Base-by-base conservation (phyloP, 2,113 vertebrate genomes). In the Coptodon rendalli region DNA sequence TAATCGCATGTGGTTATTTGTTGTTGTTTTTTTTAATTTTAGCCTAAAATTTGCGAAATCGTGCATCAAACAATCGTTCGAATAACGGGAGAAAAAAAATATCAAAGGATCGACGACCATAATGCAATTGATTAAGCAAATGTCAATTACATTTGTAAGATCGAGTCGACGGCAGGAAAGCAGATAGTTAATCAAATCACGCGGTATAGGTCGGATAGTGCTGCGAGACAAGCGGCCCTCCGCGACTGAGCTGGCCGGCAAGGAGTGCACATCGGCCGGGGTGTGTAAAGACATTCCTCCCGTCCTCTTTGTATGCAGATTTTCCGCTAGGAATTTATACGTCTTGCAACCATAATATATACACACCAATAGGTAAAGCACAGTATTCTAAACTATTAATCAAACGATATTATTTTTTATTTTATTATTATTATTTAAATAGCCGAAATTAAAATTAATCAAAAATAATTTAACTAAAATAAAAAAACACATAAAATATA, bases 221-320 rank as follows among this genome's bases (percentile, higher is more conserved):
- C 85, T 59, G 87, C 48, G 86, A 45, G 48, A 57, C 22, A 73
- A 56, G 91, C 93, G 93, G 88, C 48, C 38, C 81, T 89, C 76
- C 83, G 90, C 59, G 84, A 16, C 89, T 59, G 83, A 83, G 86
- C 87, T 85, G 91, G 83, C 95, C 94, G 95, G 86, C 84, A 76
- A 54, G 50, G 92, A 94, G 90, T 57, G 91, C 89, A n/a, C 81
- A 68, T 88, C 91, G 56, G 68, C 87, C 76, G 92, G 93, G 85
- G 82, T 12, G 82, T 54, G 43, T 16, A 13, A 12, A 79, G 82
- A 90, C 89, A 71, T 14, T 84, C 16, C 53, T 31, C 83, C 89
- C 76, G 53, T 3, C 3, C 24, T 61, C 61, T 16, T 29, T 2
- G 45, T 2, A 24, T 16, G 40, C 31, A 45, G 40, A 71, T 12